Evolutionary conservation across 2,888 invertebrate species (phyloP), one percentile per base, ranked within the genome.

Genomic region (Chloromyia formosa): DNA sequence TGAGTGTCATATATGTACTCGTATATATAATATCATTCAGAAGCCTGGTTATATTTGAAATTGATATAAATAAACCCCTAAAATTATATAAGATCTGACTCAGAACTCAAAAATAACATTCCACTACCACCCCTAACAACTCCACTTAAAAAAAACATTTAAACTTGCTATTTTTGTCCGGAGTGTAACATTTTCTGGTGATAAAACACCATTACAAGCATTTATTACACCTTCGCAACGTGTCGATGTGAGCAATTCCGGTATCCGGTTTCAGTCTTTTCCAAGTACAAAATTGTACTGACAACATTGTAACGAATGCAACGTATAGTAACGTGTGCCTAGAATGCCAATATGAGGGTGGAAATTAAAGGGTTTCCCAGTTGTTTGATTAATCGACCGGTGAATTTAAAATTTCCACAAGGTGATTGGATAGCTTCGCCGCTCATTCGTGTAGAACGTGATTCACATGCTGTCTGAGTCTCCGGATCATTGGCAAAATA

Each of bases 321-420:
- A 56, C 56, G 10, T 20, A 56, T 56, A 3, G 20, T 10, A 56
- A 56, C 18, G 18, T 56, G 56, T 22, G 56, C 56, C 10, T 2
- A 7, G 56, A 56, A 56, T 56, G 56, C 20, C 56, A 56, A 56
- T 20, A 56, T 4, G 27, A 56, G 56, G 22, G 56, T 22, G 18
- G 20, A 18, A 18, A 18, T 56, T 18, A 54, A 54, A 54, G 54
- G 54, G 54, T n/a, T 54, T 12, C n/a, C 16, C 16, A 16, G 56
- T 56, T 56, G 56, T 35, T 2, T 56, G 56, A 56, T 56, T 56
- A 56, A 56, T 56, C 56, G 56, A 20, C 22, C 20, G 22, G 56
- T 22, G 56, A 56, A 20, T 56, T 56, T 16, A 20, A 56, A 56
- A 56, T 56, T 56, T 56, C 49, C 56, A 20, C 4, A 3, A 56